These are phyloP conservation scores for Maccullochella peelii DNA, from an alignment of 2,113 vertebrate species.

Conservation along the genomic window DNA sequence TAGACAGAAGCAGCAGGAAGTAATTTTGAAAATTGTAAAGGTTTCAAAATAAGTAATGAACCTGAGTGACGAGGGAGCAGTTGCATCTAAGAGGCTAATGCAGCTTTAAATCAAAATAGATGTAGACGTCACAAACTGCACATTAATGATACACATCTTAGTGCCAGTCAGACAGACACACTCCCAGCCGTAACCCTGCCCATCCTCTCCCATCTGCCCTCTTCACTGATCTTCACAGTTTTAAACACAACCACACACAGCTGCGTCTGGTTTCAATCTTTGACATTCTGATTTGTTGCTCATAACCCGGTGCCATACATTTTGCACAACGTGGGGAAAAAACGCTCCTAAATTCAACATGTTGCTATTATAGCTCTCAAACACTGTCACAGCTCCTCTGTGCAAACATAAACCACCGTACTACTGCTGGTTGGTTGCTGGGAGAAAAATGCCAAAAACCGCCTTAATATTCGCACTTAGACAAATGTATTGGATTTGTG, in stretches of 20 bases:
- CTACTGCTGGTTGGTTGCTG: not conserved
- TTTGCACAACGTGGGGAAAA: not conserved
- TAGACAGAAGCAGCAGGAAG: not conserved
- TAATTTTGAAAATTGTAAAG: not conserved
- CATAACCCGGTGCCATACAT: not conserved
- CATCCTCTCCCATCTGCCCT: not conserved
- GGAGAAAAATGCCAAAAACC: not conserved
- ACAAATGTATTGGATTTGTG: not conserved
- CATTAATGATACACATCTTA: slow-evolving; percentile 19
- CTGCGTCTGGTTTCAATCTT: slow-evolving; percentile 9
- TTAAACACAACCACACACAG: not conserved
- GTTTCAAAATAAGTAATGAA: not conserved
- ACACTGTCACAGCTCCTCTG: not conserved
- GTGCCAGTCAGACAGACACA: slow-evolving; percentile 2
- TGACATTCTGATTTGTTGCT: slow-evolving; percentile 3
- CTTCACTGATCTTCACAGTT: not conserved
- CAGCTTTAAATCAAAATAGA: slow-evolving; percentile 13
- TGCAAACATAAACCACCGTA: not conserved
- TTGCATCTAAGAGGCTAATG: not conserved
- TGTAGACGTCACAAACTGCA: not conserved
- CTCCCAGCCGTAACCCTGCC: not conserved
- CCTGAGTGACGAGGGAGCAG: not conserved
- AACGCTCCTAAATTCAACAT: not conserved
- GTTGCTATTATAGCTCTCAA: not conserved
- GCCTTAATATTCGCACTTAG: not conserved